Percentiles rank a stretch among this genome's conserved stretches.
phyloP scores from a whole-genome alignment of 1,140 invertebrate genomes.

The Wasmannia auropunctata region DNA sequence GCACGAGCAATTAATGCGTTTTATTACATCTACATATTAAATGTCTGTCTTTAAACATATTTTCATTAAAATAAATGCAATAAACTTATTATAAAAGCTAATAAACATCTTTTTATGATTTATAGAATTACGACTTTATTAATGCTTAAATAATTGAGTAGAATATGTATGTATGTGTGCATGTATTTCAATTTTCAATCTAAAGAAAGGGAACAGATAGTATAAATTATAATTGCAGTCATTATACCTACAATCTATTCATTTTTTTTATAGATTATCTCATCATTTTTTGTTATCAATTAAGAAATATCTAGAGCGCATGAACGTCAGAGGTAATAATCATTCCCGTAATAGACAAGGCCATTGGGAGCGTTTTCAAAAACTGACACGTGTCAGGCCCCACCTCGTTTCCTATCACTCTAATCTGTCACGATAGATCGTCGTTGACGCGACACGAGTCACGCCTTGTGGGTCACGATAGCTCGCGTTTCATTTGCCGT shows the following conservation, averaged over 20 bases:
- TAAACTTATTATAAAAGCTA: neutral
- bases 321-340: conserved; percentile 33
- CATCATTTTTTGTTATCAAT: conserved; percentile 25
- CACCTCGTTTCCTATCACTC: conserved; percentile 61
- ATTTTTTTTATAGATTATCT: neutral
- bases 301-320: conserved; percentile 32
- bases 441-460: conserved; percentile 45
- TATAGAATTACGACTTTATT: neutral
- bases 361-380: conserved; percentile 44
- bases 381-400: conserved; percentile 59
- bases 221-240: neutral
- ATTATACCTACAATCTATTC: neutral
- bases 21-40: neutral
- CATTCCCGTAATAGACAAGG: conserved; percentile 44
- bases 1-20: neutral
- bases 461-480: conserved; percentile 62
- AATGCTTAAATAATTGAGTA: neutral
- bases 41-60: conserved; percentile 5
- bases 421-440: conserved; percentile 59
- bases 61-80: neutral
- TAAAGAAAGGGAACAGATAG: neutral
- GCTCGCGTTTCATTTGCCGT: conserved; percentile 58
- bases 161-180: neutral
- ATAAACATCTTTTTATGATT: neutral
- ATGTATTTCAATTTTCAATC: neutral